Evolutionary conservation across 2,888 invertebrate genomes (phyloP).

Genomic region (Cosmorhoe ocellata): DNA sequence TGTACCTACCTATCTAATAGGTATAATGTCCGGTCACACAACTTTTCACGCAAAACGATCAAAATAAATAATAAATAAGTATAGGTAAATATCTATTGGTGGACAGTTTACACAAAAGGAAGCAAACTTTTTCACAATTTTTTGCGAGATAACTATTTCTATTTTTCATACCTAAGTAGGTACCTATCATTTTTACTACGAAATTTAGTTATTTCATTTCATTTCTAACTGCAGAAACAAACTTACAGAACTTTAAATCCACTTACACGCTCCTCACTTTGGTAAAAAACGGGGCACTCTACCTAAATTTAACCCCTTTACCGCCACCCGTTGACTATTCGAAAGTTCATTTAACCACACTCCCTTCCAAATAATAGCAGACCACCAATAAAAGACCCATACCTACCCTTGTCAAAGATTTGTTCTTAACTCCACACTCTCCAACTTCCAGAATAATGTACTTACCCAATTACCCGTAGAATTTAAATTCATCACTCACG

Average conservation of each 20-base stretch:
- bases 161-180: too few species aligned
- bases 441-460: constrained; percentile 32
- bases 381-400: constrained; percentile 20
- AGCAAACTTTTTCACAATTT: too few species aligned
- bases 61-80: too few species aligned
- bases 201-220: too few species aligned
- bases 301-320: neutral
- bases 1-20: too few species aligned
- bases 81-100: too few species aligned
- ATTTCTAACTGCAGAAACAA: neutral
- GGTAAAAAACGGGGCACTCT: neutral
- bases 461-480: constrained; percentile 34
- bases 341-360: constrained; percentile 21
- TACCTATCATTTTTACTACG: too few species aligned
- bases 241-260: neutral
- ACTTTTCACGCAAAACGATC: too few species aligned
- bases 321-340: neutral
- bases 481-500: constrained; percentile 39
- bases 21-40: too few species aligned
- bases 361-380: constrained; percentile 13
- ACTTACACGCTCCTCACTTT: constrained; percentile 3
- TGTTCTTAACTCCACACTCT: constrained; percentile 24
- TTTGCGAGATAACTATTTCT: too few species aligned
- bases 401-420: constrained; percentile 30
- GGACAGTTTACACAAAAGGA: too few species aligned